A percentile compares a stretch with the other conserved stretches of the same genome.
Conservation (phyloP, 2,888 invertebrate genomes). For the Nezara viridula region DNA sequence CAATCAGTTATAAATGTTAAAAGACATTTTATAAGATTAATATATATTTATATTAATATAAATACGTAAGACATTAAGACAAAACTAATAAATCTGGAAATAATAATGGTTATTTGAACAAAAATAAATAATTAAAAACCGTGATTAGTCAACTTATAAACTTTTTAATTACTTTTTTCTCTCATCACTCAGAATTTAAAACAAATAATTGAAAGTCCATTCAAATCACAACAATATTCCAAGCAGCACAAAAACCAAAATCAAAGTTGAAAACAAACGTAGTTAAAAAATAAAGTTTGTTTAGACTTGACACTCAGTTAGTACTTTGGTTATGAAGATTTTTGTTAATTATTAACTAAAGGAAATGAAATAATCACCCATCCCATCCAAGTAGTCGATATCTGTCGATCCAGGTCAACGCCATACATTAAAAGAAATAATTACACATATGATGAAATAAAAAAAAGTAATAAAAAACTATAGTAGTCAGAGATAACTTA, state of each 20-base stretch:
- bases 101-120: background rate
- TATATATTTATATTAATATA: too few relatives aligned
- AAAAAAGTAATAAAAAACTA: background rate
- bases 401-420: constrained; percentile 69
- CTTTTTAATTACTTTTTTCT: background rate
- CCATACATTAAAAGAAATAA: constrained; percentile 36
- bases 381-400: constrained; percentile 82
- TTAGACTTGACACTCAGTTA: constrained; percentile 7
- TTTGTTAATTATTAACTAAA: constrained; percentile 2
- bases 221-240: background rate
- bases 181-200: background rate
- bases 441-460: constrained; percentile 7
- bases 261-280: background rate
- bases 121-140: background rate
- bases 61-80: too few relatives aligned
- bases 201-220: background rate
- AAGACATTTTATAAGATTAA: too few relatives aligned
- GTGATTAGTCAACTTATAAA: background rate
- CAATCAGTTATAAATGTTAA: background rate
- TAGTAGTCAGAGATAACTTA: background rate
- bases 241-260: constrained; percentile 32
- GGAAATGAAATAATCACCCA: constrained; percentile 74
- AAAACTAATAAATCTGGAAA: background rate
- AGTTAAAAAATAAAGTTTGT: background rate
- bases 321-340: constrained; percentile 27